These are phyloP conservation scores for Ochropacha duplaris DNA, from an alignment of 2,888 invertebrate species.

Conservation along the genomic window DNA sequence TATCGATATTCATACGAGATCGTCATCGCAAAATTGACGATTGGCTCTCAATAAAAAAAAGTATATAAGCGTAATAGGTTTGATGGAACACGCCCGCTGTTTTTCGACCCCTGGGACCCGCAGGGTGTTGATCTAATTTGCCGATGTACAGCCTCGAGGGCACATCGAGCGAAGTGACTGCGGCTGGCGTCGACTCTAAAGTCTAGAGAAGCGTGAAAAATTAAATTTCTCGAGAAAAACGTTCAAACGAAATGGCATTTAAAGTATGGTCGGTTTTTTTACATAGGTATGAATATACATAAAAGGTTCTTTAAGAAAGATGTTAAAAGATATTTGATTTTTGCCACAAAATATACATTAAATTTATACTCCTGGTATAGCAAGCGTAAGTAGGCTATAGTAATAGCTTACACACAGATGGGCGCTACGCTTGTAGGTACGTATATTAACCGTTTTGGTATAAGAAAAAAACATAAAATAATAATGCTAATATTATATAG, in stretches of 20 bases:
- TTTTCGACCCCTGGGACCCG: conserved; percentile 41
- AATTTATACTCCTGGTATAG: too few species aligned
- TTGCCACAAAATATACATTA: too few species aligned
- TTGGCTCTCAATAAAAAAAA: conserved; percentile 52
- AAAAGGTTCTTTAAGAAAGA: too few species aligned
- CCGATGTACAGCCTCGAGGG: conserved; percentile 21
- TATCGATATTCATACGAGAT: conserved; percentile 33
- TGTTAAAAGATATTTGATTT: too few species aligned
- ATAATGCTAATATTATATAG: too few species aligned
- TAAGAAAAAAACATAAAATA: too few species aligned
- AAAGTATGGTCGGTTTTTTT: background rate
- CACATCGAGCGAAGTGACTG: background rate
- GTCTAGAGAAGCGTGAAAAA: conserved; percentile 1
- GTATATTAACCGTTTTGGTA: too few species aligned
- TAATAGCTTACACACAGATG: too few species aligned
- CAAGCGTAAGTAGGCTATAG: too few species aligned
- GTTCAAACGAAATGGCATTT: background rate
- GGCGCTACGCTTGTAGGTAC: too few species aligned
- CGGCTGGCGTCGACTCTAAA: background rate
- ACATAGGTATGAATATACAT: too few species aligned
- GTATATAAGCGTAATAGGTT: conserved; percentile 53
- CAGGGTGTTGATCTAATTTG: conserved; percentile 57
- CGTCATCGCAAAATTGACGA: conserved; percentile 41
- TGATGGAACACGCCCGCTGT: conserved; percentile 49
- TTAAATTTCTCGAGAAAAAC: background rate